Percentiles rank a stretch among this genome's conserved stretches.
phyloP scores from a whole-genome alignment of 2,113 vertebrate genomes.

The Crotalus horridus region DNA sequence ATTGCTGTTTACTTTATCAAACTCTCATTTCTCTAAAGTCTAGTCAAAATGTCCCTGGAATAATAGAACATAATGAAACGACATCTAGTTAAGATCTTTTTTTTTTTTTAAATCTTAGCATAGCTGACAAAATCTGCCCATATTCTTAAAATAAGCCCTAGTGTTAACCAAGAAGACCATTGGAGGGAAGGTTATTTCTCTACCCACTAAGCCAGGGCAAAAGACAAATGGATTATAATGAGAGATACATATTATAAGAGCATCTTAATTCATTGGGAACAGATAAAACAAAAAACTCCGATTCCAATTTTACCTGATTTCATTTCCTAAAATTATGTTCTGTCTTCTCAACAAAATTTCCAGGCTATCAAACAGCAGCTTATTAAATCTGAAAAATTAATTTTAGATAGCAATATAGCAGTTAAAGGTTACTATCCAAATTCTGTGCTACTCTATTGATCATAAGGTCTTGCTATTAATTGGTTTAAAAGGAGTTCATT shows the following conservation, averaged over 20 bases:
- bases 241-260: too few species aligned
- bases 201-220: slow-evolving; percentile 26
- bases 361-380: background rate
- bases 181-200: background rate
- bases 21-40: background rate
- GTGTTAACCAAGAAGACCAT: slow-evolving; percentile 21
- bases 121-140: background rate
- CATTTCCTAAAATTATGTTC: background rate
- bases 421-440: background rate
- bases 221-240: background rate
- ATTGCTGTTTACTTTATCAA: background rate
- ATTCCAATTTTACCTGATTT: background rate
- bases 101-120: background rate
- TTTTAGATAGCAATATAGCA: background rate
- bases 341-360: background rate
- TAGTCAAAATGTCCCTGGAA: background rate
- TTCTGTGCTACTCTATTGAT: background rate
- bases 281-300: background rate
- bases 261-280: too few species aligned
- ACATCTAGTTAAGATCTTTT: background rate
- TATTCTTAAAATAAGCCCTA: background rate
- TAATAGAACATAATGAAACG: background rate
- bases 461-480: background rate
- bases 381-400: background rate
- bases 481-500: background rate